Conservation (phyloP, 2,888 invertebrate species). For the Portevinia maculata region DNA sequence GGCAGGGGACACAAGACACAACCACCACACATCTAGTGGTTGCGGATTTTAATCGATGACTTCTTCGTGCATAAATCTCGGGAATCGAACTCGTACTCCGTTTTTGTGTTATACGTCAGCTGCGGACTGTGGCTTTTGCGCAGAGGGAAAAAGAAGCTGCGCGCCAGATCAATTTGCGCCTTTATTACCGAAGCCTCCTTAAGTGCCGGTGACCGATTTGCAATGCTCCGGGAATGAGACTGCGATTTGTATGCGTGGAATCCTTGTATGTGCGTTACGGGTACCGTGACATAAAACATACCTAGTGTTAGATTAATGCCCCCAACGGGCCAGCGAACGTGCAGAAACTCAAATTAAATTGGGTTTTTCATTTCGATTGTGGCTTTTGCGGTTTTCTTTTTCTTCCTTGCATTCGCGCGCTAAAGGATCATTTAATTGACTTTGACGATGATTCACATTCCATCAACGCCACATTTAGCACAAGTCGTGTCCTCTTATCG, state of each 20-base stretch:
- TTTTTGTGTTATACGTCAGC: conserved; percentile 28
- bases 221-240: conserved; percentile 48
- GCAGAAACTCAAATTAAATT: conserved; percentile 70
- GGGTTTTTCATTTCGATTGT: conserved; percentile 49
- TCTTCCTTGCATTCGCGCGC: not conserved
- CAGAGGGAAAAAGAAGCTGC: conserved; percentile 52
- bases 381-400: conserved; percentile 45
- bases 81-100: conserved; percentile 58
- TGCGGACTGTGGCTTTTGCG: conserved; percentile 3
- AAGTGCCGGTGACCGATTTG: conserved; percentile 70
- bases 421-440: conserved; percentile 58
- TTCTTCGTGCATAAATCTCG: conserved; percentile 67
- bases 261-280: conserved; percentile 29
- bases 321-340: conserved; percentile 30
- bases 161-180: conserved; percentile 70
- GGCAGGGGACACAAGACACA: conserved; percentile 39
- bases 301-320: conserved; percentile 60
- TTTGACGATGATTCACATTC: conserved; percentile 49
- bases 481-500: conserved; percentile 56
- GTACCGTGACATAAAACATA: conserved; percentile 50
- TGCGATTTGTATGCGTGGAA: conserved; percentile 28
- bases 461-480: conserved; percentile 24
- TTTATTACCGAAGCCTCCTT: conserved; percentile 65
- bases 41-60: conserved; percentile 66
- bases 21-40: conserved; percentile 19